Evolutionary conservation across 2,113 vertebrate genomes (phyloP).

Genomic region (Hyperopisus bebe): DNA sequence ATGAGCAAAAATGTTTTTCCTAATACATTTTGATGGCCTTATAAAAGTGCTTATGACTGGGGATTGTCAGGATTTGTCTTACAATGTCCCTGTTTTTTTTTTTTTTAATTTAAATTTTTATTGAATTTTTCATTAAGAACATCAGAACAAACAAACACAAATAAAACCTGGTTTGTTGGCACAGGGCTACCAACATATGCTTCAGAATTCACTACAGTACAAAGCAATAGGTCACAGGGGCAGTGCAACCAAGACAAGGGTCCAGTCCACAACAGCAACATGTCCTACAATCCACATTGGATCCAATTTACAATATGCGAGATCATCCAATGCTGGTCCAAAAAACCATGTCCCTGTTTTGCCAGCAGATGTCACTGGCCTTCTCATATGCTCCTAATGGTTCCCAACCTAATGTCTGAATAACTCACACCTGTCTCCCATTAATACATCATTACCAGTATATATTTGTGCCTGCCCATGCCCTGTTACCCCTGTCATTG

Average conservation of each 20-base stretch:
- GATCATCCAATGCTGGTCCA: too few species aligned
- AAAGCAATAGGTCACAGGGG: too few species aligned
- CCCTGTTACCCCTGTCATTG: neutral
- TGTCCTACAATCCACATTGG: too few species aligned
- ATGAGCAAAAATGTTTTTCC: neutral
- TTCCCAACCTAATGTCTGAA: neutral
- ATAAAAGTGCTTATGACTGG: neutral
- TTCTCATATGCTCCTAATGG: neutral
- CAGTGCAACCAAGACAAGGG: too few species aligned
- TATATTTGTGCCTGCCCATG: neutral
- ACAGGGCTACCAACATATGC: too few species aligned
- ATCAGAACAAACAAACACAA: too few species aligned
- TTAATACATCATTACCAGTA: neutral
- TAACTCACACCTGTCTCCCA: neutral
- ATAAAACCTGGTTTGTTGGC: too few species aligned
- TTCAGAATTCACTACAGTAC: too few species aligned
- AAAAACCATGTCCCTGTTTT: neutral
- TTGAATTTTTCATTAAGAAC: too few species aligned
- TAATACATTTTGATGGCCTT: neutral
- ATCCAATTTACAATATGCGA: too few species aligned
- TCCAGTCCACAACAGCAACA: too few species aligned
- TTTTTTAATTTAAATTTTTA: too few species aligned
- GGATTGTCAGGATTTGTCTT: neutral
- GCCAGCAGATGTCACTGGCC: neutral
- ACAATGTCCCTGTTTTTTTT: neutral